Evolutionary conservation across 2,113 vertebrate species (phyloP).

Genomic region (Prietella phreatophila): DNA sequence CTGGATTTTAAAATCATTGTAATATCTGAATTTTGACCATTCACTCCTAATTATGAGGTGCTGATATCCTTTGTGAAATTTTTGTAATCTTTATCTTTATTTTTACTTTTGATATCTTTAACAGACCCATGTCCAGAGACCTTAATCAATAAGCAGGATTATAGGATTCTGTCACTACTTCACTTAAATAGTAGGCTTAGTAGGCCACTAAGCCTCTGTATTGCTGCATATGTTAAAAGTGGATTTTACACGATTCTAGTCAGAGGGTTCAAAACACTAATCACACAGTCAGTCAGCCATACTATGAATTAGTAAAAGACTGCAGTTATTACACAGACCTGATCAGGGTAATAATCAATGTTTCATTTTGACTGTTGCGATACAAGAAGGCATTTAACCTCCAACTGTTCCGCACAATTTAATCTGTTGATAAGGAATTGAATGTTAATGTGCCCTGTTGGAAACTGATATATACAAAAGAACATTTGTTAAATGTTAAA

Average conservation of each 20-base stretch:
- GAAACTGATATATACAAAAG: background rate
- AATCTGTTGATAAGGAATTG: constrained; percentile 21
- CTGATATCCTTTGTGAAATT: background rate
- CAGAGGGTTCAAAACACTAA: background rate
- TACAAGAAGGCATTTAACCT: constrained; percentile 23
- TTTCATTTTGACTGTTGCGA: constrained; percentile 10
- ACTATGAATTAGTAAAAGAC: background rate
- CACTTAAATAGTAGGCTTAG: background rate
- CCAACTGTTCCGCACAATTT: background rate
- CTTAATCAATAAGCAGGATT: background rate
- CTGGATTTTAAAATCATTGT: background rate
- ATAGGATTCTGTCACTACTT: background rate
- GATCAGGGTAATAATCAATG: background rate
- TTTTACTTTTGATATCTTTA: background rate
- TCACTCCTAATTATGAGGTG: background rate
- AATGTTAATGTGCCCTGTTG: constrained; percentile 16
- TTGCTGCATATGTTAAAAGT: background rate
- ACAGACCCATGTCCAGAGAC: background rate
- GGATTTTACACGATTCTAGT: background rate
- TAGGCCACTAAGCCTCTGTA: background rate
- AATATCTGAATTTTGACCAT: background rate
- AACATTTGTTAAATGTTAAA: constrained; percentile 26
- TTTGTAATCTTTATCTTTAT: background rate
- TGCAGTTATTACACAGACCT: background rate
- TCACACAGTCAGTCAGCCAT: background rate